Evolutionary conservation across 2,113 vertebrate species (phyloP), one percentile per base, ranked within the genome.

Genomic region (Hippolais icterina): DNA sequence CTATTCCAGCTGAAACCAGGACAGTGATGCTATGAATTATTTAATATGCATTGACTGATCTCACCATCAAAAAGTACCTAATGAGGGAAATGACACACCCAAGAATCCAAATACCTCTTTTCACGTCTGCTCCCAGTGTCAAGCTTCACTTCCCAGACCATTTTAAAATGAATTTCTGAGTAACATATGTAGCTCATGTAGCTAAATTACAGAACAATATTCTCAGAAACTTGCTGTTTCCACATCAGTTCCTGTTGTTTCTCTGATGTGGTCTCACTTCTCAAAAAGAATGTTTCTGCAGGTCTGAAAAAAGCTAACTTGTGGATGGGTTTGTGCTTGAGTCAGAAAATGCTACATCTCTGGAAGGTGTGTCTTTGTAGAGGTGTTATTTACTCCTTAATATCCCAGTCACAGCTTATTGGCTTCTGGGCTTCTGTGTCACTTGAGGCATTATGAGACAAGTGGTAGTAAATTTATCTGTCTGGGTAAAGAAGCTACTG

Each of bases 401-500:
- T 85, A 70, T 68, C 59, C 28, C 0, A 1, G 21, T 64, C 66
- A 57, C n/a, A 80, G 78, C 37, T 88, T 88, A 65, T 77, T 95
- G 92, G 52, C 71, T 92, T 93, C 41, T 59, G 52, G 70, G 35
- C 52, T 81, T 93, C 60, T 54, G 25, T 96, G 79, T 94, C 70
- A 57, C 88, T 86, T 66, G 50, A 77, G 79, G 80, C 80, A 63
- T 96, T 92, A 74, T 33, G 19, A 92, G 88, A 92, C 9, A 1
- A 68, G 75, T 12, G 23, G 68, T 56, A 72, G 83, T 90, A 90
- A 96, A 92, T 89, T 90, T 92, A 93, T 64, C 47, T 74, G 71
- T 74, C 28, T 83, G 42, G 54, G 42, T 89, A 70, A 89, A 81
- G 93, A 77, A 88, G 72, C 39, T 88, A 2, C 60, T 90, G 37